These are phyloP conservation scores for Drosophila obscura DNA, from an alignment of 1,140 invertebrate genomes.

Conservation along the genomic window DNA sequence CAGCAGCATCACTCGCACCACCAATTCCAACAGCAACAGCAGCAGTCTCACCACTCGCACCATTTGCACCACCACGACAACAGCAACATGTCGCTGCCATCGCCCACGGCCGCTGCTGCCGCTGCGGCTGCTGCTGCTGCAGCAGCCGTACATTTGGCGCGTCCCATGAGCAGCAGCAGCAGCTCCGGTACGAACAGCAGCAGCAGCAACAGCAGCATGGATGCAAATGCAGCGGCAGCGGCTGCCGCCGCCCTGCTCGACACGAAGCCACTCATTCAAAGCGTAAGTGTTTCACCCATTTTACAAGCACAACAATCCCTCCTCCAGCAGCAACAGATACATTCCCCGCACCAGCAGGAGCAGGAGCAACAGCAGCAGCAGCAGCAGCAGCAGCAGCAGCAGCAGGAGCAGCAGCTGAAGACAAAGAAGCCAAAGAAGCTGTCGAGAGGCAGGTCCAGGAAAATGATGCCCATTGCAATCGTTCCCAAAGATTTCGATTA, in stretches of 20 bases:
- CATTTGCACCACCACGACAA: slow-evolving; percentile 85
- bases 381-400: slow-evolving; percentile 13
- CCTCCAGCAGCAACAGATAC: slow-evolving; percentile 11
- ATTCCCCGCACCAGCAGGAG: slow-evolving; percentile 1
- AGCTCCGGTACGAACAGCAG: slow-evolving; percentile 85
- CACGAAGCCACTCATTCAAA: slow-evolving; percentile 84
- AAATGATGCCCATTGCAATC: too few species aligned
- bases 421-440: neutral
- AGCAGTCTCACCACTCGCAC: slow-evolving; percentile 58
- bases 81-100: slow-evolving; percentile 90
- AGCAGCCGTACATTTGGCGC: slow-evolving; percentile 74
- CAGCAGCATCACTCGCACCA: slow-evolving; percentile 65
- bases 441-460: slow-evolving; percentile 2
- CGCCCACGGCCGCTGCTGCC: slow-evolving; percentile 84
- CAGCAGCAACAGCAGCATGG: slow-evolving; percentile 82
- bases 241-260: slow-evolving; percentile 70
- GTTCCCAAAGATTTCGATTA: slow-evolving; percentile 6
- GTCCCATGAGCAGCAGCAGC: slow-evolving; percentile 87
- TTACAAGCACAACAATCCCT: slow-evolving; percentile 11
- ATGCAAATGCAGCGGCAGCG: slow-evolving; percentile 68
- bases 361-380: neutral
- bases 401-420: neutral
- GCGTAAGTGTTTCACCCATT: slow-evolving; percentile 69
- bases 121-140: slow-evolving; percentile 84
- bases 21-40: slow-evolving; percentile 73